Percentiles rank a stretch among this genome's conserved stretches.
Evolutionary conservation across 2,888 invertebrate species (phyloP).

Genomic region (Ametastegia equiseti): DNA sequence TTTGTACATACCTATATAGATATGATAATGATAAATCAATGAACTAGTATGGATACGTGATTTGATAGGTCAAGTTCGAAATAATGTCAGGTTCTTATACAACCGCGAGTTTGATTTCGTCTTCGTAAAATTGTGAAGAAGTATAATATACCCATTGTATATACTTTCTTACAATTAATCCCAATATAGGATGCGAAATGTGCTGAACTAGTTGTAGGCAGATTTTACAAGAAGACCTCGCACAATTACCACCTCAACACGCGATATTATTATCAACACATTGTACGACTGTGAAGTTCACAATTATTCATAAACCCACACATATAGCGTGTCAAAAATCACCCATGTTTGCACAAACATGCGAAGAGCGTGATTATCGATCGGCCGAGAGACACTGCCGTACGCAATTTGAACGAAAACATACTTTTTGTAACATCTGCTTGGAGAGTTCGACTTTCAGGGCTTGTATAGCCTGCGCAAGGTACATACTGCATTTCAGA

Average conservation of each 20-base stretch:
- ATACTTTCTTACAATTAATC: neutral
- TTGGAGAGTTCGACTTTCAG: too few species aligned
- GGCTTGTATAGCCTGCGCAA: too few species aligned
- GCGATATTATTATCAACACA: conserved; percentile 32
- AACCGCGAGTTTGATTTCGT: neutral
- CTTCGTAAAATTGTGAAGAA: too few species aligned
- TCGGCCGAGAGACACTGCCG: neutral
- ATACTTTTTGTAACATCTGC: neutral
- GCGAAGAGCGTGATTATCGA: neutral
- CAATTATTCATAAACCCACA: neutral
- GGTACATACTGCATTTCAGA: too few species aligned
- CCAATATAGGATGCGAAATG: neutral
- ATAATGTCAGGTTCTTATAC: neutral
- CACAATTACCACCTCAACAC: conserved; percentile 20
- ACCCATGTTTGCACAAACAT: neutral
- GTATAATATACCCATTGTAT: too few species aligned
- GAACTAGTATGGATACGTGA: neutral
- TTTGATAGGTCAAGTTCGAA: neutral
- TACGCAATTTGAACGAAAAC: neutral
- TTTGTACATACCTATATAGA: neutral
- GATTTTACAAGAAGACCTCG: neutral
- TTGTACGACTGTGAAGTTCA: conserved; percentile 10
- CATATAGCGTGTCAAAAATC: neutral
- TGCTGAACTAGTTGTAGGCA: neutral
- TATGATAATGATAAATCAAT: conserved; percentile 13